Base-by-base conservation (phyloP, 2,888 invertebrate genomes). In the Dasysyrphus tricinctus region DNA sequence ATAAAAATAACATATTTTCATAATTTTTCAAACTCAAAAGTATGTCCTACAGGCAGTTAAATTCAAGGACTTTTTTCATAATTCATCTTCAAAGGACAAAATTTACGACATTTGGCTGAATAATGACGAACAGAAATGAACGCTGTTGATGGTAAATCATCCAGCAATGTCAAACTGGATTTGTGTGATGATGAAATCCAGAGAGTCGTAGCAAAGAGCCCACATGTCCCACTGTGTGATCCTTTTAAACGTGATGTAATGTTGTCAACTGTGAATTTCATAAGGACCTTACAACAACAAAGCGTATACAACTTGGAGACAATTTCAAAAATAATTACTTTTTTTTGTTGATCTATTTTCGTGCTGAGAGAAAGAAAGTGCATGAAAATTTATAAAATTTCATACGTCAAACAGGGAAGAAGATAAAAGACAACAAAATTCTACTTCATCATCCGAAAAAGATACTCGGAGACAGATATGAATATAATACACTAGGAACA, bases 391-490 rank as follows among this genome's bases (percentile, higher is more conserved):
- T 65, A 16, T 42, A 39, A 16, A 16, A 49, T 59, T 44, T 51
- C 44, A 47, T 44, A 51, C 39, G 69, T 63, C 63, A 74, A 74
- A 63, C 42, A 54, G 44, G 34, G 29, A n/a, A 42, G 73, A 59
- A 42, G 11, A 51, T 32, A 75, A 75, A 75, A 51, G 76, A 63
- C 61, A 42, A 42, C 24, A 39, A 42, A 61, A 42, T 42, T 39
- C 61, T 61, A 39, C 61, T 39, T 42, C 42, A 61, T 61, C 61
- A 61, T 61, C 61, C 42, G 54, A 39, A 54, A 77, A 67, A 61
- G 19, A 70, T 39, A 81, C 82, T 86, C 79, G 54, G 86, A 61
- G 78, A 86, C 81, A 86, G 86, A 86, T 86, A 86, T 86, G 86
- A 86, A 86, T 86, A 82, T 86, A 86, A 86, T 86, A 79, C 78